phyloP scores from a whole-genome alignment of 2,888 invertebrate genomes.

The Dione juno region DNA sequence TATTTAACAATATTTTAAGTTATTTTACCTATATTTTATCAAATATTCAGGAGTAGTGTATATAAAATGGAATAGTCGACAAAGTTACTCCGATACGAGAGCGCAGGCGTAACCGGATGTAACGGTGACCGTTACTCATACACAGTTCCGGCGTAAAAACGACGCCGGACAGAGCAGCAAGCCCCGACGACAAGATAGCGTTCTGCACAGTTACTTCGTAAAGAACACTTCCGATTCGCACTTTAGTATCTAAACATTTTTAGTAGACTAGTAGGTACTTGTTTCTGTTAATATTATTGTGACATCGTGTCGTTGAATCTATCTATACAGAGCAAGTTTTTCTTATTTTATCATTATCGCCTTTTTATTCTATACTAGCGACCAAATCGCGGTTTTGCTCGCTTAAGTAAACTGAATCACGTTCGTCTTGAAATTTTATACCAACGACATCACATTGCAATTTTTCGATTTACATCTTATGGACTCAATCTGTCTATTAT shows the following conservation, averaged over 20 bases:
- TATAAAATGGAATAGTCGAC: conserved; percentile 20
- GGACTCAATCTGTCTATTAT: too few species aligned
- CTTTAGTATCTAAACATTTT: neutral
- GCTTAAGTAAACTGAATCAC: too few species aligned
- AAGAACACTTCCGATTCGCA: conserved; percentile 54
- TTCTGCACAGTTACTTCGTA: conserved; percentile 61
- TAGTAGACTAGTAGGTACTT: too few species aligned
- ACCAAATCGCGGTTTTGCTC: too few species aligned
- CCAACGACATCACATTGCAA: too few species aligned
- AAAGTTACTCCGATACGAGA: neutral
- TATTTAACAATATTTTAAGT: too few species aligned
- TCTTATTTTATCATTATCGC: too few species aligned
- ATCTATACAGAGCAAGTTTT: too few species aligned
- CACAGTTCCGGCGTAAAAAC: conserved; percentile 76
- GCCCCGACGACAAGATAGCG: conserved; percentile 57
- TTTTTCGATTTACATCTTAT: too few species aligned
- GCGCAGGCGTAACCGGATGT: conserved; percentile 57
- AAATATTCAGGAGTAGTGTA: neutral
- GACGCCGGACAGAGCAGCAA: conserved; percentile 54
- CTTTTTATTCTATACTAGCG: too few species aligned
- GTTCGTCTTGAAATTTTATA: too few species aligned
- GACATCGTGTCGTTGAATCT: neutral
- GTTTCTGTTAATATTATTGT: neutral
- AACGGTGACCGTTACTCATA: conserved; percentile 73
- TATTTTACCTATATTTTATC: neutral